These are phyloP conservation scores for Coregonus suidteri DNA, from an alignment of 2,797 vertebrate genomes.

Conservation along the genomic window DNA sequence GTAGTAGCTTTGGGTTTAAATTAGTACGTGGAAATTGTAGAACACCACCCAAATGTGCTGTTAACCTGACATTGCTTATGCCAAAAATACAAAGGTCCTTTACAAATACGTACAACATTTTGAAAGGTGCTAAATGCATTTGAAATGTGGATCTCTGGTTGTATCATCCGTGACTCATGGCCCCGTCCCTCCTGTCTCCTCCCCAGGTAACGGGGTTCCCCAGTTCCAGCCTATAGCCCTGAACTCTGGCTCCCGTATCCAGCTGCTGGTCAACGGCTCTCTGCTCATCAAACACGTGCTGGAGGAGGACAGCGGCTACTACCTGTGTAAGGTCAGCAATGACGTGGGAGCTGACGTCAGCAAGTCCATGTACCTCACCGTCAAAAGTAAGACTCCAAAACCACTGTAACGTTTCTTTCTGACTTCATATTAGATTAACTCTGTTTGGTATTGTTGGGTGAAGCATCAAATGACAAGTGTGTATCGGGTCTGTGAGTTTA, in stretches of 20 bases:
- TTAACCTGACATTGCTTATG: neutral
- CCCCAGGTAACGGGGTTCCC: conserved; percentile 87
- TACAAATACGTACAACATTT: neutral
- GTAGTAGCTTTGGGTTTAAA: neutral
- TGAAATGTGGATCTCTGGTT: neutral
- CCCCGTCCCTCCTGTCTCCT: neutral
- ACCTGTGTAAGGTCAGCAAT: conserved; percentile 99
- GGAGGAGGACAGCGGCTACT: conserved; percentile 98
- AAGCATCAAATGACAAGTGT: neutral
- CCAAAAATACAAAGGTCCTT: neutral
- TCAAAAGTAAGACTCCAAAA: conserved; percentile 87
- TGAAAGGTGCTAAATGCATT: neutral
- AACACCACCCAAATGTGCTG: neutral
- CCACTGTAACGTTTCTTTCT: neutral
- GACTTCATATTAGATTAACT: neutral
- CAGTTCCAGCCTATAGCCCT: conserved; percentile 86
- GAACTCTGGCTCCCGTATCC: conserved; percentile 81
- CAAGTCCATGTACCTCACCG: conserved; percentile 99
- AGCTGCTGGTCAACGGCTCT: conserved; percentile 93
- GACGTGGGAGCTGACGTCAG: conserved; percentile 99
- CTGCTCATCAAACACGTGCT: conserved; percentile 96
- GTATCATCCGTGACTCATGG: neutral
- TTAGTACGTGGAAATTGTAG: neutral
- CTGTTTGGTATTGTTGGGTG: neutral
- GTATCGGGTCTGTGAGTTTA: neutral